Evolutionary conservation across 1,140 invertebrate genomes (phyloP), one percentile per base, ranked within the genome.

Genomic region (Drosophila chauvacae): DNA sequence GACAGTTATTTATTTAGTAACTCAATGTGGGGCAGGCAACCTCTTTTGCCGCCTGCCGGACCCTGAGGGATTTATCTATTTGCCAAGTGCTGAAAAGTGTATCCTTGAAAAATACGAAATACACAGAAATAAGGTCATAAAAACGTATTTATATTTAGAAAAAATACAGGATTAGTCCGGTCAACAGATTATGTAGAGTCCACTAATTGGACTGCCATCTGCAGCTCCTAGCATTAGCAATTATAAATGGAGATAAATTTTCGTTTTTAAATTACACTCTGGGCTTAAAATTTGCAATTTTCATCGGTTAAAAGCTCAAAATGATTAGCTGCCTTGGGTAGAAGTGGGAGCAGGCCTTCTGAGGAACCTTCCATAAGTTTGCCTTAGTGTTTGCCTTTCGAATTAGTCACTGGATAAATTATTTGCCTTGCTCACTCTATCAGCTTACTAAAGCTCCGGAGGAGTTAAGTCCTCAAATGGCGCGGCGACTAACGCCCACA

Each of bases 1-100:
- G 76, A 37, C 66, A 78, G 68, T 69, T 77, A 84, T 66, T 78
- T 85, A 81, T 77, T 73, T 84, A 84, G 70, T 81, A 69, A 86
- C 74, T 69, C 64, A 69, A 77, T 57, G 74, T 77, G 37, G 73
- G 39, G 11, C 53, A 57, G 42, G 20, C 53, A 57, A 56, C 45
- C 61, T 45, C 53, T 58, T 37, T 39, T 58, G 20, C 71, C 44
- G 35, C 37, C 30, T 26, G 39, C 13, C n/a, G 30, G n/a, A 20
- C 42, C 33, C 63, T 61, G 63, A 56, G 53, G 63, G 74, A 77
- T 69, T 77, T 78, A 78, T 78, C 75, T 78, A 78, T 78, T 78
- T 70, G 58, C 58, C 76, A 50, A 71, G 39, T 50, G 58, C 58
- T 78, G 51, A 58, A 71, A 70, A 70, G 42, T 58, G 47, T 72